Percentiles rank a stretch among this genome's conserved stretches.
phyloP scores from a whole-genome alignment of 2,888 invertebrate genomes.

The Autographa gamma region DNA sequence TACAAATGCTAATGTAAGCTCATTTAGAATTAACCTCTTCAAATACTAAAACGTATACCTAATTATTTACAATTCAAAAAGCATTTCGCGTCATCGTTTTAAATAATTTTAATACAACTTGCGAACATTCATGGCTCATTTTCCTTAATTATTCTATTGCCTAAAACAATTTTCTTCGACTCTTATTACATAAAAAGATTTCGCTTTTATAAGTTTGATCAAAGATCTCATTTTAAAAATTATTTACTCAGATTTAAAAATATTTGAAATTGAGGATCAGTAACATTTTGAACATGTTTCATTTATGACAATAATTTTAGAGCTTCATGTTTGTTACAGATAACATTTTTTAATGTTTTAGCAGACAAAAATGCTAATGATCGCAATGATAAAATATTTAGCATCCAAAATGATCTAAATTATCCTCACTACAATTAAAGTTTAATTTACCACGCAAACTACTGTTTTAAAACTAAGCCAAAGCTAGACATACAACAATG shows the following conservation, averaged over 20 bases:
- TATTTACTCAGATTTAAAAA: background rate
- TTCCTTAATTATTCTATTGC: background rate
- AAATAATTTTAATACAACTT: conserved; percentile 19
- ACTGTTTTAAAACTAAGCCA: background rate
- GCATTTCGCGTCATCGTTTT: conserved; percentile 4
- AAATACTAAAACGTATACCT: conserved; percentile 29
- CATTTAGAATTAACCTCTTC: conserved; percentile 6
- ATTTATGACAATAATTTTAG: background rate
- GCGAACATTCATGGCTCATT: background rate
- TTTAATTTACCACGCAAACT: background rate
- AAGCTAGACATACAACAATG: background rate
- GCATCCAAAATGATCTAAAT: background rate
- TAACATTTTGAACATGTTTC: background rate
- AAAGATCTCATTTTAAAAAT: too few species aligned
- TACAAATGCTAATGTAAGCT: conserved; percentile 11
- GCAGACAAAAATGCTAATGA: background rate
- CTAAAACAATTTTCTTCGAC: background rate
- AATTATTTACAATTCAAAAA: conserved; percentile 41
- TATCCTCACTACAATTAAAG: background rate
- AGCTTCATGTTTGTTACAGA: too few species aligned
- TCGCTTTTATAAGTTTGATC: too few species aligned
- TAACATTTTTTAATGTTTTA: too few species aligned
- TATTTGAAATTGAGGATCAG: background rate
- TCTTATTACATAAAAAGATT: too few species aligned
- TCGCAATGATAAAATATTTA: background rate